Base-by-base conservation (phyloP, 2,888 invertebrate genomes). In the Hypsopygia costalis region DNA sequence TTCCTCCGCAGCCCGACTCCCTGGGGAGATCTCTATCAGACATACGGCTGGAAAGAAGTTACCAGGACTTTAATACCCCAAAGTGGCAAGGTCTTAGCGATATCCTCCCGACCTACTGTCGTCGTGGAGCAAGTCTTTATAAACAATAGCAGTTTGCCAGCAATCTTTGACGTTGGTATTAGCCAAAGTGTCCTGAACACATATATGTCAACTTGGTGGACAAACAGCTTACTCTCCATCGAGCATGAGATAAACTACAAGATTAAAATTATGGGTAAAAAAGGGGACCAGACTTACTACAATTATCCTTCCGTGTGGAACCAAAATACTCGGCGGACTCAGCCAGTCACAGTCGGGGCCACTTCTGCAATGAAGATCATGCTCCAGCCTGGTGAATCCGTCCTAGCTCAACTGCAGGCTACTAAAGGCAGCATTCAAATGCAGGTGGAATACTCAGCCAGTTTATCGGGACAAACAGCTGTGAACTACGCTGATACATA, bases 11-110 rank as follows among this genome's bases (percentile, higher is more conserved):
- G 63, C 22, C 69, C 69, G 0, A 72, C 71, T 0, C 69, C 69
- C 0, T 71, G 65, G 66, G 57, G 60, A 0, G 73, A 71, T 29
- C 41, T 72, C 0, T 70, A 61, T 48, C 34, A 46, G n/a, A 55
- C 50, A 0, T 57, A 55, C 34, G 46, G 49, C 9, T 69, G 69
- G 69, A 33, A 40, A 0, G 33, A 53, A 29, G 35, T 11, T 0
- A 30, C 35, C 3, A 60, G 65, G 25, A 56, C 54, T 3, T 36
- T 68, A 0, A 27, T 37, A 0, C 66, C 66, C 1, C 0, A 25
- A n/a, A 25, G 46, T 11, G 60, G 53, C 0, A 44, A 41, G 0
- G 46, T 68, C 27, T 30, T 69, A 1, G 43, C 11, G n/a, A 32
- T 46, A 12, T 22, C 8, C 0, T 46, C 47, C 4, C 37, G 46